phyloP scores from a whole-genome alignment of 2,888 invertebrate species.

The Punctoribates punctum region DNA sequence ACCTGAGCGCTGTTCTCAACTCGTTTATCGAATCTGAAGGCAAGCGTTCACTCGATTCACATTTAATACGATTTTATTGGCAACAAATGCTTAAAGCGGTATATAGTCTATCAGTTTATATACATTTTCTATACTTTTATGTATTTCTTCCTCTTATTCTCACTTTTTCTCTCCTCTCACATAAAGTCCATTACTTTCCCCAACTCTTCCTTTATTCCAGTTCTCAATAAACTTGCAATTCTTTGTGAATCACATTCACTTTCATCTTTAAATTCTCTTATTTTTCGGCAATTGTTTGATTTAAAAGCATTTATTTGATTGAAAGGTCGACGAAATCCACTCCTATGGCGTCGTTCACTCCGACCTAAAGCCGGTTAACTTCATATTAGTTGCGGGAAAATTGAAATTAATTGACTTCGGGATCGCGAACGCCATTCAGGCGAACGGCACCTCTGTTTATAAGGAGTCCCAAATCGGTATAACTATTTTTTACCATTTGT shows the following conservation, averaged over 20 bases:
- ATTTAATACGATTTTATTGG: conserved; percentile 82
- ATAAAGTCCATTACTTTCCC: too few relatives aligned
- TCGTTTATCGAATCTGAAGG: conserved; percentile 53
- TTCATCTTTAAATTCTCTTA: too few relatives aligned
- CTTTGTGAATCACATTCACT: too few relatives aligned
- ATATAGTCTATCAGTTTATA: not conserved
- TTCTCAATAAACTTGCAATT: too few relatives aligned
- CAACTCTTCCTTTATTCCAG: too few relatives aligned
- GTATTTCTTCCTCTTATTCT: not conserved
- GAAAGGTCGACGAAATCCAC: conserved; percentile 72
- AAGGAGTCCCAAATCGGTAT: conserved; percentile 61
- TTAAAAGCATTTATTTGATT: not conserved
- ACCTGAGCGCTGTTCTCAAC: conserved; percentile 72
- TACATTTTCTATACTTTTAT: not conserved
- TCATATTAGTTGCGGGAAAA: conserved; percentile 75
- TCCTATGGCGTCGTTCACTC: conserved; percentile 91
- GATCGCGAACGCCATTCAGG: conserved; percentile 80
- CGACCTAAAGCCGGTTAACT: conserved; percentile 95
- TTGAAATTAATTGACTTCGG: conserved; percentile 97
- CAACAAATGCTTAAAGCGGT: conserved; percentile 84
- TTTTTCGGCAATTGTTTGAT: too few relatives aligned
- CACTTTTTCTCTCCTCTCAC: too few relatives aligned
- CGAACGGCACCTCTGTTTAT: conserved; percentile 82
- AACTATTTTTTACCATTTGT: too few relatives aligned
- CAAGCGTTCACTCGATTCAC: conserved; percentile 62